phyloP scores from a whole-genome alignment of 2,113 vertebrate genomes.

The Siphamia tubifer region DNA sequence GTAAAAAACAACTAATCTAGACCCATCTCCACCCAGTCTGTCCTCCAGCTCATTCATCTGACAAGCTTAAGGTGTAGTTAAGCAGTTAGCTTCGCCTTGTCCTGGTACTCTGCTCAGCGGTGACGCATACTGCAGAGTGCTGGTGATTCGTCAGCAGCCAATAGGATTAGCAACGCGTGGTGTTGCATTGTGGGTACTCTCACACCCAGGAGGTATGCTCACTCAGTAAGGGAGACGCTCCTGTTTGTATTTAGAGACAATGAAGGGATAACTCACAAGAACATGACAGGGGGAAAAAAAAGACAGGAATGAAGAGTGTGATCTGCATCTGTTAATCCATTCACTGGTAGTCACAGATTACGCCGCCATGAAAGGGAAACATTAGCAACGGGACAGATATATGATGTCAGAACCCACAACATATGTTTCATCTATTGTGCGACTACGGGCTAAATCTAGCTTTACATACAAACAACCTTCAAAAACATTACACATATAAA shows the following conservation, averaged over 20 bases:
- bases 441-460: neutral
- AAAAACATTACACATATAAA: neutral
- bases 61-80: slow-evolving; percentile 57
- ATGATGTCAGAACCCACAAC: neutral
- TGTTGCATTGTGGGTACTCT: slow-evolving; percentile 62
- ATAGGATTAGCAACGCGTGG: slow-evolving; percentile 58
- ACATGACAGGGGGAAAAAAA: neutral
- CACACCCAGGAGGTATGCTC: slow-evolving; percentile 42
- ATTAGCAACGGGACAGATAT: neutral
- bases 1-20: slow-evolving; percentile 27
- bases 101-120: slow-evolving; percentile 31
- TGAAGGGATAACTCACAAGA: slow-evolving; percentile 20
- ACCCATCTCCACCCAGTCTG: slow-evolving; percentile 20
- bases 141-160: slow-evolving; percentile 58
- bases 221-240: neutral
- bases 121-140: slow-evolving; percentile 59
- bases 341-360: slow-evolving; percentile 22
- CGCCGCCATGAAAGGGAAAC: slow-evolving; percentile 9
- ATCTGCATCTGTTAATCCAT: slow-evolving; percentile 49
- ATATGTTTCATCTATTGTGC: slow-evolving; percentile 4
- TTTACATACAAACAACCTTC: neutral
- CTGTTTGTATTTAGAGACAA: slow-evolving; percentile 29
- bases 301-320: slow-evolving; percentile 12
- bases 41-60: slow-evolving; percentile 61
- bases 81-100: slow-evolving; percentile 48